Evolutionary conservation across 2,797 vertebrate species (phyloP), one percentile per base, ranked within the genome.

Genomic region (Takifugu ocellatus): DNA sequence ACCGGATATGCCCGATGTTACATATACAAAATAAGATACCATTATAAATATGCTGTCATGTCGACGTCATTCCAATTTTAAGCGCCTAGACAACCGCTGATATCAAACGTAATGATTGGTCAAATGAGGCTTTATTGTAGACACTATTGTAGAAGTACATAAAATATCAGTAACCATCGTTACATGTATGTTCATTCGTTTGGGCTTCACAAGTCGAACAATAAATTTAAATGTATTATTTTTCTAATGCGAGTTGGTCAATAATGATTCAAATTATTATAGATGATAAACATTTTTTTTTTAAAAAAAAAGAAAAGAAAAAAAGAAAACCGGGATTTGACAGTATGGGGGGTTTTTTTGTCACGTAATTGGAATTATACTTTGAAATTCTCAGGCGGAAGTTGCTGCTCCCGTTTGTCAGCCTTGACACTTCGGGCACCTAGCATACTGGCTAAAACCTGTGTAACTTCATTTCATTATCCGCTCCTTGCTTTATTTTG

Each of bases 391-490:
- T 0, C 0, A 36, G 25, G 55, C 48, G 68, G 78, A 79, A 26
- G 55, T 44, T 3, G n/a, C 6, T 4, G 0, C 0, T 5, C 8
- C 3, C 15, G 10, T 21, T 0, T 9, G 0, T 5, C 0, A 2
- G 3, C 0, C 53, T 25, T 70, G 17, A 45, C 27, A 2, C 1
- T 3, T 8, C 51, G 62, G 25, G 17, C 59, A 46, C 6, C 47
- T 85, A 85, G 80, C 86, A 61, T 69, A 51, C 8, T 24, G 66
- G 82, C 74, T 86, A 81, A 62, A 74, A 76, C 7, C 59, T 9
- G 44, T 46, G 1, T 5, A 46, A 21, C 8, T n/a, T 46, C 9
- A 21, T 46, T 43, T 43, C 21, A 5, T 17, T 21, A 11, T 46
- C 10, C 7, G 7, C n/a, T 46, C 51, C 63, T 50, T 54, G 5